These are phyloP conservation scores for Eueremaeus valkanovi DNA, from an alignment of 2,888 invertebrate genomes.

Conservation along the genomic window DNA sequence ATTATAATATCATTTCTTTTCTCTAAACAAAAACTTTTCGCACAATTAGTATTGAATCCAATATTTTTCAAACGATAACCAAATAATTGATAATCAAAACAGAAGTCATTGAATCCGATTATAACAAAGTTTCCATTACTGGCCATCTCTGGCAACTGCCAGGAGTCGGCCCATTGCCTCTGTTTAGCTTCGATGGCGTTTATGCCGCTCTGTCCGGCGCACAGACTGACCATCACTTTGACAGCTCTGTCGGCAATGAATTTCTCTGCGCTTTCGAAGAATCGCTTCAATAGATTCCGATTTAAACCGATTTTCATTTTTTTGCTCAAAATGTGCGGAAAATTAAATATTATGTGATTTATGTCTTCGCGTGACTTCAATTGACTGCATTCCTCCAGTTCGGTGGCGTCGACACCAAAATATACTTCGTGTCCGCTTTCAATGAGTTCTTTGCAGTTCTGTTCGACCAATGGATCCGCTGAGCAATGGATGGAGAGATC, in stretches of 20 bases:
- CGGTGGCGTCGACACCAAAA: constrained; percentile 32
- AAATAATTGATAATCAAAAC: constrained; percentile 33
- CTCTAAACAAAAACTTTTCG: constrained; percentile 15
- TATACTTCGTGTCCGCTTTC: constrained; percentile 11
- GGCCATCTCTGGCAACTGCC: constrained; percentile 38
- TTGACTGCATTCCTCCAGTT: constrained; percentile 14
- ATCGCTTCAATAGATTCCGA: constrained; percentile 18
- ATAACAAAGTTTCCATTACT: constrained; percentile 38
- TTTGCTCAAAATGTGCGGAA: constrained; percentile 24
- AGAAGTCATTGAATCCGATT: constrained; percentile 4
- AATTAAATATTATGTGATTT: constrained; percentile 19
- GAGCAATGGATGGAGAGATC: neutral
- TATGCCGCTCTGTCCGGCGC: constrained; percentile 38
- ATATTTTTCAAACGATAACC: constrained; percentile 37
- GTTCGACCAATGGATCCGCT: neutral
- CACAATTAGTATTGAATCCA: constrained; percentile 13
- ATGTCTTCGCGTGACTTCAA: constrained; percentile 1
- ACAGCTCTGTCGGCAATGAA: neutral
- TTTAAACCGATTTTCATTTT: constrained; percentile 41
- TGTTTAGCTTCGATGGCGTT: neutral
- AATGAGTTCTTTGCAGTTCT: neutral
- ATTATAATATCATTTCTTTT: neutral
- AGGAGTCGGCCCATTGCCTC: constrained; percentile 36
- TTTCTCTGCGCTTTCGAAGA: constrained; percentile 19
- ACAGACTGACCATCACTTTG: constrained; percentile 31